Evolutionary conservation across 2,888 invertebrate species (phyloP).

Genomic region (Diplolepis rosae): DNA sequence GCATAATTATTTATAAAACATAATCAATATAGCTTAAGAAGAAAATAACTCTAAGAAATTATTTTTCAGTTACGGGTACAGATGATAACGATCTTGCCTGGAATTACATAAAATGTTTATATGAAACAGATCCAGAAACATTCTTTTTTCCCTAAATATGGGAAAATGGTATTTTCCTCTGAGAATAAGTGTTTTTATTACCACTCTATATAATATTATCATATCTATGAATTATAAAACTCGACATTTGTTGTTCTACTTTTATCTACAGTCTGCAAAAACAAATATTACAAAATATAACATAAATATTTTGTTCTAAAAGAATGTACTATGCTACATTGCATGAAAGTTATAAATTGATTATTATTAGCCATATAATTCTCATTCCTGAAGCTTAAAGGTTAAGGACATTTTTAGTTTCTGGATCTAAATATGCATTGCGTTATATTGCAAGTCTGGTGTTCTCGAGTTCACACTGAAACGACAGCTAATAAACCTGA

Average conservation of each 20-base stretch:
- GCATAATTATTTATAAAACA: neutral
- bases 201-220: too few relatives aligned
- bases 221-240: neutral
- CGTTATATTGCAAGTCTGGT: constrained; percentile 2
- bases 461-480: constrained; percentile 48
- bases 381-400: neutral
- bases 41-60: neutral
- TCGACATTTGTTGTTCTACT: neutral
- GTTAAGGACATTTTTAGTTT: neutral
- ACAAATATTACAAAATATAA: too few relatives aligned
- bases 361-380: neutral
- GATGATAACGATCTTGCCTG: constrained; percentile 55
- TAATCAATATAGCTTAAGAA: neutral
- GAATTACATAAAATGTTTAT: constrained; percentile 54
- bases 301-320: too few relatives aligned
- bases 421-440: neutral
- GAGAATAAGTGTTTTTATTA: neutral
- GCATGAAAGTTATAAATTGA: constrained; percentile 22
- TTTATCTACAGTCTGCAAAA: too few relatives aligned
- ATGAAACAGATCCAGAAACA: constrained; percentile 46
- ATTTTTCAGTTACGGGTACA: constrained; percentile 40
- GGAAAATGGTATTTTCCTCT: neutral
- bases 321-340: too few relatives aligned
- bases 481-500: constrained; percentile 66
- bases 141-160: constrained; percentile 60